A percentile compares a stretch with the other conserved stretches of the same genome.
These are phyloP conservation scores for Chondrosia reniformis DNA, from an alignment of 37 sponge, comb jelly and placozoan genomes.

Conservation along the genomic window DNA sequence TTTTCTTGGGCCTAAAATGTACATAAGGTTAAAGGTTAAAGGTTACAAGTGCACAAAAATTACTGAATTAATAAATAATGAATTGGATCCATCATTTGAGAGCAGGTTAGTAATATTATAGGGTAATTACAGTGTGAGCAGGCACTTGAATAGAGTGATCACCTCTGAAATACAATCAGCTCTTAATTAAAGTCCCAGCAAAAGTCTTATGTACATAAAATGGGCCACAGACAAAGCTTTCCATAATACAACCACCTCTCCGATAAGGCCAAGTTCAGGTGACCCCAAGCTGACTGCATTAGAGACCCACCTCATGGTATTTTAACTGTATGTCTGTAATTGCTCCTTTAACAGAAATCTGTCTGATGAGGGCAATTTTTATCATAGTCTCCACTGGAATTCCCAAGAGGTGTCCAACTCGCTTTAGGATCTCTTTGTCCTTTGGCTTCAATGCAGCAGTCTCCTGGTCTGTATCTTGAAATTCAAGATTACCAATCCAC, in stretches of 20 bases:
- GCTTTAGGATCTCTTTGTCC: conserved; percentile 41
- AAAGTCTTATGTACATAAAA: too few species aligned
- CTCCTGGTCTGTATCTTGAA: conserved; percentile 76
- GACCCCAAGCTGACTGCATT: neutral
- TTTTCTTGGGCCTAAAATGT: conserved; percentile 76
- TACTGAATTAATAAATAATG: neutral
- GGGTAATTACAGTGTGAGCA: too few species aligned
- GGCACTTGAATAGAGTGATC: too few species aligned
- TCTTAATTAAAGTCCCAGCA: too few species aligned
- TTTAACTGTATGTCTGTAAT: conserved; percentile 80
- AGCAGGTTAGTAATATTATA: neutral
- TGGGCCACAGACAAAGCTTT: too few species aligned
- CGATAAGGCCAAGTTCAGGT: too few species aligned
- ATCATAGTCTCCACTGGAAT: conserved; percentile 43
- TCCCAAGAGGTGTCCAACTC: conserved; percentile 77
- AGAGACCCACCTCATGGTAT: conserved; percentile 61
- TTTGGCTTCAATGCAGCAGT: conserved; percentile 59
- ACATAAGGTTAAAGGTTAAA: neutral
- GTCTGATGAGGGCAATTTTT: conserved; percentile 68
- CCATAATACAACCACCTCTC: too few species aligned
- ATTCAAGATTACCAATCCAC: conserved; percentile 87
- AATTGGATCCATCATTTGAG: neutral
- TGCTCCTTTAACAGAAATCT: conserved; percentile 83
- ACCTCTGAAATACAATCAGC: too few species aligned
- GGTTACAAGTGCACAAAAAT: neutral